Percentiles rank a stretch among this genome's conserved stretches.
Conservation (phyloP, 2,888 invertebrate species). For the Gandaritis pyraliata region DNA sequence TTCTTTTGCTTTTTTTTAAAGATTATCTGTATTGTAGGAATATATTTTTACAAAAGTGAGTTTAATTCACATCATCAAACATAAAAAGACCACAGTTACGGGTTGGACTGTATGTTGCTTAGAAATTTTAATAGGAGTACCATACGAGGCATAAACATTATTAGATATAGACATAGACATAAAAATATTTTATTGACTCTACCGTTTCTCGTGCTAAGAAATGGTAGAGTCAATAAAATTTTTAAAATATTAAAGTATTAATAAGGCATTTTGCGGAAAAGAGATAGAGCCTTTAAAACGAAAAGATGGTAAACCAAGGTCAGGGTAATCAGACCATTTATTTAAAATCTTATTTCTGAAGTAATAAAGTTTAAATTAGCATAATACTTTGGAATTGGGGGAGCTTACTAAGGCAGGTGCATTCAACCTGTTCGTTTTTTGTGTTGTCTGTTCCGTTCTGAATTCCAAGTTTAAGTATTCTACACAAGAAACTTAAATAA, state of each 20-base stretch:
- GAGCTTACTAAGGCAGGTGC: conserved; percentile 48
- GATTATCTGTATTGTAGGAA: too few species aligned
- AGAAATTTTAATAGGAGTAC: background rate
- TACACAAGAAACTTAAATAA: background rate
- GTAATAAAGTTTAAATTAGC: conserved; percentile 27
- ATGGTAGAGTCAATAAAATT: background rate
- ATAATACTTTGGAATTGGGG: conserved; percentile 30
- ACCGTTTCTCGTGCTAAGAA: too few species aligned
- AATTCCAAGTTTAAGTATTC: conserved; percentile 24
- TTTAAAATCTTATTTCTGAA: conserved; percentile 21
- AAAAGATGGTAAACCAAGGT: conserved; percentile 30
- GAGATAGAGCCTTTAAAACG: conserved; percentile 15
- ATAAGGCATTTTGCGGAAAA: conserved; percentile 22
- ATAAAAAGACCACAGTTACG: too few species aligned
- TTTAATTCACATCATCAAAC: too few species aligned
- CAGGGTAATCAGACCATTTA: conserved; percentile 13
- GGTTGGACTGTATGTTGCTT: too few species aligned
- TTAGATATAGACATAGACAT: too few species aligned
- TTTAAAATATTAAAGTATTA: background rate
- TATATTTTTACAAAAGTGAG: too few species aligned
- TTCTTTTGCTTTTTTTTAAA: too few species aligned
- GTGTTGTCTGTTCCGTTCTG: conserved; percentile 44
- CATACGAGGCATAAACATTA: too few species aligned
- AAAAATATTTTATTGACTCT: too few species aligned
- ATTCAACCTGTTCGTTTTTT: conserved; percentile 48